Conservation (phyloP, 2,113 vertebrate species). For the Leptobrachium ailaonicum region DNA sequence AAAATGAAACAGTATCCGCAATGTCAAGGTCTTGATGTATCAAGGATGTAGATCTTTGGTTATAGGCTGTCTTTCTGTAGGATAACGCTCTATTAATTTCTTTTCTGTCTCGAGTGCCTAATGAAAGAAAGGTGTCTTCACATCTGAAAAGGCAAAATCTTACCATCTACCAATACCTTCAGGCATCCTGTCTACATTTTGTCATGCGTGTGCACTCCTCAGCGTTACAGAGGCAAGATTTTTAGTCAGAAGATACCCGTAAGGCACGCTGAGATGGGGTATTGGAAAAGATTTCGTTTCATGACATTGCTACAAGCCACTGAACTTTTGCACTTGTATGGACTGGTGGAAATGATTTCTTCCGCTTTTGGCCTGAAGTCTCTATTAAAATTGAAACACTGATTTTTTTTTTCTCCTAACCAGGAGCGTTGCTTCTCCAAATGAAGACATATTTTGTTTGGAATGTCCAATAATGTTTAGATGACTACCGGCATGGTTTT, state of each 20-base stretch:
- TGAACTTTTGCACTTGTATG: constrained; percentile 67
- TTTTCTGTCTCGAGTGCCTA: constrained; percentile 72
- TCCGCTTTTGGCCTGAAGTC: constrained; percentile 69
- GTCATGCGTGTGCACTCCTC: constrained; percentile 91
- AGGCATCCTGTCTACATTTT: constrained; percentile 85
- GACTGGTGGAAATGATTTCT: constrained; percentile 72
- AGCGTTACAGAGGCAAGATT: constrained; percentile 86
- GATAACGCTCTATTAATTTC: constrained; percentile 92
- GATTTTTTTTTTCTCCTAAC: constrained; percentile 47
- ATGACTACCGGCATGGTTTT: constrained; percentile 34
- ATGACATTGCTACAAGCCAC: constrained; percentile 82
- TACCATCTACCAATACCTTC: constrained; percentile 73
- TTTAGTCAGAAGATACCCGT: constrained; percentile 79
- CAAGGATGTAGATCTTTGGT: constrained; percentile 65
- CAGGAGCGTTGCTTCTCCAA: constrained; percentile 62
- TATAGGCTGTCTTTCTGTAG: constrained; percentile 73
- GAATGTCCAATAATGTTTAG: constrained; percentile 18
- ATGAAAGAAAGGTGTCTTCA: constrained; percentile 90
- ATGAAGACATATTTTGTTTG: constrained; percentile 64
- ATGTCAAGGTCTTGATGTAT: constrained; percentile 75
- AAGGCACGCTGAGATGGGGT: constrained; percentile 69
- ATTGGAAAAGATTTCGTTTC: constrained; percentile 67
- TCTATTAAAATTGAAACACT: constrained; percentile 60
- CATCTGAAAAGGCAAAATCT: constrained; percentile 82
- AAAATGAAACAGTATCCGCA: constrained; percentile 64